Evolutionary conservation across 2,113 vertebrate genomes (phyloP).

Genomic region (Sminthopsis crassicaudata): DNA sequence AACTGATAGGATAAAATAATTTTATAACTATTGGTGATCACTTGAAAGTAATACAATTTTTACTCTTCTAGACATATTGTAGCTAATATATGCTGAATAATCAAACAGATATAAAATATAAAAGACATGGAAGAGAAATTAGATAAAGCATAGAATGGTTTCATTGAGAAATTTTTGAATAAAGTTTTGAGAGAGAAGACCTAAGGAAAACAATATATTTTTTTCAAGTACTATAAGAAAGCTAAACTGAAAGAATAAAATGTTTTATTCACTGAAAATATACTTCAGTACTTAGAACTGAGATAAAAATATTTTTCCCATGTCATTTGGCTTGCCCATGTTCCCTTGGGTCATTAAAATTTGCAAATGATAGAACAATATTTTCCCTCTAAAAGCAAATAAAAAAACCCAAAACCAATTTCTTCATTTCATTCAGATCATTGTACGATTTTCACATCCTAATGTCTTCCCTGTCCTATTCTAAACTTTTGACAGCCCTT

Average conservation of each 20-base stretch:
- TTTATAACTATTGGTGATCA: background rate
- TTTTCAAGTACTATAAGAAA: constrained; percentile 9
- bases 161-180: background rate
- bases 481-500: background rate
- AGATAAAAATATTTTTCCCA: background rate
- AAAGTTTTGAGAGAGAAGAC: background rate
- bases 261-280: background rate
- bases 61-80: background rate
- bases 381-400: background rate
- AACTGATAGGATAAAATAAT: constrained; percentile 16
- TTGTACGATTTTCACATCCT: background rate
- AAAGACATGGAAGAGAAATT: background rate
- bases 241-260: background rate
- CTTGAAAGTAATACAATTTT: background rate
- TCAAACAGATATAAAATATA: background rate
- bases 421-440: background rate
- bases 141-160: background rate
- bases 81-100: background rate
- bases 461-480: background rate
- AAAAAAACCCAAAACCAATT: background rate
- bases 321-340: background rate
- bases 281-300: background rate
- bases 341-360: background rate
- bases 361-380: background rate
- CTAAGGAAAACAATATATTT: constrained; percentile 16